These are phyloP conservation scores for Pachyrhynchus sulphureomaculatus DNA, from an alignment of 1,140 invertebrate species.

Conservation along the genomic window DNA sequence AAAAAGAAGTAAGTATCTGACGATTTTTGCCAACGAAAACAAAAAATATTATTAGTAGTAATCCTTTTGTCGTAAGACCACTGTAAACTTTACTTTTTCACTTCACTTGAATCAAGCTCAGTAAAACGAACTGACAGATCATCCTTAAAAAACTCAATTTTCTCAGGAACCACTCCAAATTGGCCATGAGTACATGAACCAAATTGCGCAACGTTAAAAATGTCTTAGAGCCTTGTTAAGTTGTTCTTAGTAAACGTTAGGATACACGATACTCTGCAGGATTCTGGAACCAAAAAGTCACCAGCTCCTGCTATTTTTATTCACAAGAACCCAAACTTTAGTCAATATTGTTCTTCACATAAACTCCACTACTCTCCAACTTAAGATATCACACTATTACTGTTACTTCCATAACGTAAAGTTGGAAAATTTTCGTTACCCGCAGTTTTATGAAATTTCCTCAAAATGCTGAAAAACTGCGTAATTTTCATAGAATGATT, in stretches of 20 bases:
- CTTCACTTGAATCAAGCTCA: conserved; percentile 5
- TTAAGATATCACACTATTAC: neutral
- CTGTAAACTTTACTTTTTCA: neutral
- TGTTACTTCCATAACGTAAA: neutral
- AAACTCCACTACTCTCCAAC: neutral
- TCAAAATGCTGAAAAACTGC: neutral
- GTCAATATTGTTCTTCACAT: conserved; percentile 19
- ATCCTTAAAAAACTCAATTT: conserved; percentile 12
- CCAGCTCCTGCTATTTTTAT: conserved; percentile 18
- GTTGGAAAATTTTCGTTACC: neutral
- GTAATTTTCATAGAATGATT: neutral
- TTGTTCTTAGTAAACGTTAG: no score
- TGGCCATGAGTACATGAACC: neutral
- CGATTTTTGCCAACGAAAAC: neutral
- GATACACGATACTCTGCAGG: no score
- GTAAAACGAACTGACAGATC: conserved; percentile 5
- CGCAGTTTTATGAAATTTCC: neutral
- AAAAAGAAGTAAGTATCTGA: no score
- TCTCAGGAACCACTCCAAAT: conserved; percentile 8
- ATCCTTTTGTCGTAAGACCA: no score
- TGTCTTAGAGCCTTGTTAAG: no score
- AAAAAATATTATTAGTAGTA: neutral
- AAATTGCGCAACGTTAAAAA: no score
- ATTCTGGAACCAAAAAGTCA: neutral
- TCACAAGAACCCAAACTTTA: conserved; percentile 17